Conservation (phyloP, 2,113 vertebrate species). For the Speoplatyrhinus poulsoni region DNA sequence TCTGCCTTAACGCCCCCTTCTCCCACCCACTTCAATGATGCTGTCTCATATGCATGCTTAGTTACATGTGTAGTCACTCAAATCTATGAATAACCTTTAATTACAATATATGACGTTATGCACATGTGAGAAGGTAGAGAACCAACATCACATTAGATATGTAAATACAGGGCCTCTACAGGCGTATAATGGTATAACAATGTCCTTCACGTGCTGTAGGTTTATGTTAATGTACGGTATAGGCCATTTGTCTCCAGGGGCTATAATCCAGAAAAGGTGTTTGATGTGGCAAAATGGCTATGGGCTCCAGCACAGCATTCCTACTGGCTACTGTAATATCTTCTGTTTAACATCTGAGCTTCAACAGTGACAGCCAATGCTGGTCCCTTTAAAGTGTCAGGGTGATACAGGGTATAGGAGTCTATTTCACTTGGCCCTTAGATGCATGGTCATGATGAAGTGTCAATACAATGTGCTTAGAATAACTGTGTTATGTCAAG, state of each 20-base stretch:
- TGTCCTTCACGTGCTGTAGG: slow-evolving; percentile 1
- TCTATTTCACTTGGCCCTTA: neutral
- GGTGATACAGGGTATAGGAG: no score
- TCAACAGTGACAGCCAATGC: slow-evolving; percentile 18
- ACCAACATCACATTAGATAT: neutral
- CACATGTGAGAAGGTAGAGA: neutral
- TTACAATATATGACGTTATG: neutral
- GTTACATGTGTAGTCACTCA: neutral
- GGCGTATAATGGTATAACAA: slow-evolving; percentile 19
- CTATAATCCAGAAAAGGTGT: slow-evolving; percentile 55
- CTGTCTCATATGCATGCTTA: slow-evolving; percentile 13
- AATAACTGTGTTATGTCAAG: slow-evolving; percentile 1
- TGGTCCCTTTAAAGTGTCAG: slow-evolving; percentile 7
- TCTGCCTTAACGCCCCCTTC: slow-evolving; percentile 45
- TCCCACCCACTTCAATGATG: slow-evolving; percentile 53
- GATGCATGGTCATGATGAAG: neutral
- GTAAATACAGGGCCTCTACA: no score
- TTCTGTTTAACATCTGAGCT: slow-evolving; percentile 73
- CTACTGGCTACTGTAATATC: slow-evolving; percentile 66
- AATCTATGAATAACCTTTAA: no score
- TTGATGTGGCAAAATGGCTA: slow-evolving; percentile 55
- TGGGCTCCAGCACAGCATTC: slow-evolving; percentile 59
- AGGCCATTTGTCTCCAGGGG: slow-evolving; percentile 13
- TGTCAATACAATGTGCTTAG: neutral
- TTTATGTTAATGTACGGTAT: slow-evolving; percentile 3